These are phyloP conservation scores for Pontoporia blainvillei DNA, from an alignment of 2,113 vertebrate genomes.

Conservation along the genomic window DNA sequence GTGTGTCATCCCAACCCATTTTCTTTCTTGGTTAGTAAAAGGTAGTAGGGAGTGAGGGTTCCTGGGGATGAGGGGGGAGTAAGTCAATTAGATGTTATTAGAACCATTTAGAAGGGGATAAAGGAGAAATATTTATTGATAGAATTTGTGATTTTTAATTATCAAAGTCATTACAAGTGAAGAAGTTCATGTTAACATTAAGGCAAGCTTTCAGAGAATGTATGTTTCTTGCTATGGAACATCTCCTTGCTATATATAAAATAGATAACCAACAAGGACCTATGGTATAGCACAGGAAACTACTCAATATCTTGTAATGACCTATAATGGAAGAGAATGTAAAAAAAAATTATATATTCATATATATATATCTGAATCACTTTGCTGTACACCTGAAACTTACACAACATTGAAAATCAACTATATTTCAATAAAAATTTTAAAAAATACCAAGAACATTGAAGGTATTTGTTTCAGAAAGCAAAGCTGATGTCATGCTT, in stretches of 20 bases:
- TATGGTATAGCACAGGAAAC: not conserved
- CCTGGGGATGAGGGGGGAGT: not conserved
- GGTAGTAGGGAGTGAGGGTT: too few species aligned
- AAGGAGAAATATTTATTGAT: not conserved
- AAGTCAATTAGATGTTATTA: not conserved
- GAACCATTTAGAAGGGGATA: not conserved
- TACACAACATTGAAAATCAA: not conserved
- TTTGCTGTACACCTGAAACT: too few species aligned
- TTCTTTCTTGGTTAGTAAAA: not conserved
- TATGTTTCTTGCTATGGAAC: not conserved
- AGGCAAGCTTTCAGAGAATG: not conserved
- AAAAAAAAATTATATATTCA: too few species aligned
- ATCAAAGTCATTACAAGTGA: not conserved
- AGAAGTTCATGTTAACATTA: not conserved
- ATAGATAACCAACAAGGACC: not conserved
- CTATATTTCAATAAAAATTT: not conserved
- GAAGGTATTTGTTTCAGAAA: not conserved
- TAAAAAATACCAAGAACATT: not conserved
- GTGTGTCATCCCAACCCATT: not conserved
- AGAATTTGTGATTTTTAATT: constrained; percentile 16
- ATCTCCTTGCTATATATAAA: not conserved
- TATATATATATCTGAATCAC: too few species aligned
- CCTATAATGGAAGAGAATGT: not conserved
- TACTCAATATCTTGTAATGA: not conserved
- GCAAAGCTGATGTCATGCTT: not conserved